phyloP scores from a whole-genome alignment of 2,888 invertebrate species.

The Beris chalybata region DNA sequence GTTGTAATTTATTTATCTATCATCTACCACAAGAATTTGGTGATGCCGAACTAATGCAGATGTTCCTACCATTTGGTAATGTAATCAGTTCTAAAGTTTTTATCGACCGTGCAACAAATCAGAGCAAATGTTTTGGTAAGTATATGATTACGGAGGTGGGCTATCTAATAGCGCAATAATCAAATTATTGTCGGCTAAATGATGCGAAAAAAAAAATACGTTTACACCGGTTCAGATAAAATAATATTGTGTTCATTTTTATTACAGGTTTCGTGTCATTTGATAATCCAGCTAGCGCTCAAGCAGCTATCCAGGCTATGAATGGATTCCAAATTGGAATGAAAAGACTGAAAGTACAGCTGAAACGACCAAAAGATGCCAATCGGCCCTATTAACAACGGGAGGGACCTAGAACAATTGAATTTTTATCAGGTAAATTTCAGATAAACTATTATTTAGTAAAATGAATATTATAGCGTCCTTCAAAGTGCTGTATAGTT shows the following conservation, averaged over 20 bases:
- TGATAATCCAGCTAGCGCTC: constrained; percentile 97
- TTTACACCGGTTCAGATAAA: no score
- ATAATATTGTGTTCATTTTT: not conserved
- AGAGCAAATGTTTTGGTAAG: constrained; percentile 99
- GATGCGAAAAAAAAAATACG: no score
- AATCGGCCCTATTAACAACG: constrained; percentile 95
- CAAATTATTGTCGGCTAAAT: no score
- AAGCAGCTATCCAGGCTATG: constrained; percentile 99
- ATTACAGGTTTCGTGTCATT: constrained; percentile 95
- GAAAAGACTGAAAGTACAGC: constrained; percentile 99
- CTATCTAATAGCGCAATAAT: no score
- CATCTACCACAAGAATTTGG: constrained; percentile 99
- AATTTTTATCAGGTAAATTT: no score
- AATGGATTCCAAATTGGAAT: constrained; percentile 99
- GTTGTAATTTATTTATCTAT: constrained; percentile 99
- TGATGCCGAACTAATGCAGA: constrained; percentile 98
- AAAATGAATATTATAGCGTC: no score
- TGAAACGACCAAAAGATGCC: constrained; percentile 98
- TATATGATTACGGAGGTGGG: constrained; percentile 40
- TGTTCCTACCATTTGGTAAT: constrained; percentile 99
- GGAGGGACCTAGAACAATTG: constrained; percentile 46
- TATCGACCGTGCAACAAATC: constrained; percentile 99
- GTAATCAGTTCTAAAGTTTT: constrained; percentile 99
- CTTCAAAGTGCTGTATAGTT: no score
- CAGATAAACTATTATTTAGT: no score